Evolutionary conservation across 2,797 vertebrate species (phyloP).

Genomic region (Cryptoprocta ferox): DNA sequence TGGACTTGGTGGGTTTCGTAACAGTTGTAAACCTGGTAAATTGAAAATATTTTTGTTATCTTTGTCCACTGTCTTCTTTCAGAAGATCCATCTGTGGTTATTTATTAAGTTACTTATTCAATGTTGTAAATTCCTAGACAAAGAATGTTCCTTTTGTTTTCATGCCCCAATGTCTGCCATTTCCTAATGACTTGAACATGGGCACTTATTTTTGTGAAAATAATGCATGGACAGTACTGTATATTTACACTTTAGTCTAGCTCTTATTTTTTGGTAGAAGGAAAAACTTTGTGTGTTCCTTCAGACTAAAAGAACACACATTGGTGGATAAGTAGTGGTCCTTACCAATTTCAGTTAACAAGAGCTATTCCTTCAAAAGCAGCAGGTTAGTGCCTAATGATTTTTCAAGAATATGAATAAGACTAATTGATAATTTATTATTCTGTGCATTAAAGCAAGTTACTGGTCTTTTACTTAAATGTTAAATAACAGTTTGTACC

Average conservation of each 20-base stretch:
- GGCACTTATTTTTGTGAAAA: constrained; percentile 16
- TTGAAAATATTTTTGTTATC: constrained; percentile 34
- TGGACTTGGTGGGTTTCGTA: constrained; percentile 29
- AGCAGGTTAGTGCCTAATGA: constrained; percentile 6
- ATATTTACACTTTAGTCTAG: neutral
- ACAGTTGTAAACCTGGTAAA: neutral
- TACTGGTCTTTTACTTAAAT: neutral
- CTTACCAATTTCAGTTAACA: constrained; percentile 46
- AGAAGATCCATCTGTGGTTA: constrained; percentile 10
- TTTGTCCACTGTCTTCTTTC: constrained; percentile 26
- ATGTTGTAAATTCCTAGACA: neutral
- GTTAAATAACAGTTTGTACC: neutral
- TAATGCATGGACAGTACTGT: neutral
- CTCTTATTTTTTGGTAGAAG: neutral
- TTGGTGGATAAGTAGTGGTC: neutral
- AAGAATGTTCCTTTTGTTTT: constrained; percentile 55
- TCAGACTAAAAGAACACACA: constrained; percentile 22
- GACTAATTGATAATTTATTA: neutral
- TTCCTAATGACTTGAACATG: constrained; percentile 33
- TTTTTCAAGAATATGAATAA: constrained; percentile 40
- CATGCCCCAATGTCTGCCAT: neutral
- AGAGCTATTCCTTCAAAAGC: neutral
- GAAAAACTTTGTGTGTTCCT: neutral
- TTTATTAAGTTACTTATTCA: constrained; percentile 46
- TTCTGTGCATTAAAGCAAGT: neutral